Evolutionary conservation across 1,140 invertebrate species (phyloP).

Genomic region (Pachyrhynchus sulphureomaculatus): DNA sequence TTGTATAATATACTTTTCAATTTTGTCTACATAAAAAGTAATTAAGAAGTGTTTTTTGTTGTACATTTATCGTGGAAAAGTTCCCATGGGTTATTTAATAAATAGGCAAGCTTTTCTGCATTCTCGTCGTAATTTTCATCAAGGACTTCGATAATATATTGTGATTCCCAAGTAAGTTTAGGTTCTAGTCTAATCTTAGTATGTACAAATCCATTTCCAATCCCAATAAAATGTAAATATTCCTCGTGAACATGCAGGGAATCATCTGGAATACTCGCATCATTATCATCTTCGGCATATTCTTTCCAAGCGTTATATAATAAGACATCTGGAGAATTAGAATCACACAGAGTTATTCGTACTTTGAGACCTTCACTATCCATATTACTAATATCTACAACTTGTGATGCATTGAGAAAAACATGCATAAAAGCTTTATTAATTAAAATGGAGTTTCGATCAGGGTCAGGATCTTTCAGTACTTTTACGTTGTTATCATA

Average conservation of each 20-base stretch:
- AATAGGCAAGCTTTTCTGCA: neutral
- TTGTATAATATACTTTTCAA: too few species aligned
- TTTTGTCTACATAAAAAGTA: too few species aligned
- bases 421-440: neutral
- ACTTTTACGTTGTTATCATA: neutral
- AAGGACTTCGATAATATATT: constrained; percentile 11
- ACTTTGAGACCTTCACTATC: constrained; percentile 4
- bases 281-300: neutral
- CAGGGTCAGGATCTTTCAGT: neutral
- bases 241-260: neutral
- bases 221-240: constrained; percentile 11
- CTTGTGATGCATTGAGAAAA: neutral
- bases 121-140: constrained; percentile 9
- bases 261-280: neutral
- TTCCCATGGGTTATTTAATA: constrained; percentile 12
- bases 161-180: constrained; percentile 2
- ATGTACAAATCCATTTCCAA: constrained; percentile 7
- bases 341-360: neutral
- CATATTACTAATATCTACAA: constrained; percentile 6
- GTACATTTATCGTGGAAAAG: constrained; percentile 7
- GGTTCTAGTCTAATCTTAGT: constrained; percentile 11
- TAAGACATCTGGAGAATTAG: constrained; percentile 3
- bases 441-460: neutral
- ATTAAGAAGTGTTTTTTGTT: neutral
- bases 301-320: constrained; percentile 12